Evolutionary conservation across 2,888 invertebrate species (phyloP), one percentile per base, ranked within the genome.

Genomic region (Dolichopus griseipennis): DNA sequence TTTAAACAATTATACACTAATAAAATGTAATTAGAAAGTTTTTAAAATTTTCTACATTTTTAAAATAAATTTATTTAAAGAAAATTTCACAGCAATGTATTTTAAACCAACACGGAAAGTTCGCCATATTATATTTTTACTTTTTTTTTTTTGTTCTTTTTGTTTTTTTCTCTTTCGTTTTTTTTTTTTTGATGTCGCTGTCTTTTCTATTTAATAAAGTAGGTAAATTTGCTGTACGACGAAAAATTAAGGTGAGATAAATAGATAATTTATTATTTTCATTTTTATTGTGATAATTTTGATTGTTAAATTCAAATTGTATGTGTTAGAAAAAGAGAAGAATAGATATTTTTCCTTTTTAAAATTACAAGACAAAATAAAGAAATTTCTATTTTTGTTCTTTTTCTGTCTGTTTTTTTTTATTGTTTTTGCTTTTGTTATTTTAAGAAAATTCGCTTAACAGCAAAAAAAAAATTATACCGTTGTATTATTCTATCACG

Each of bases 51-150:
- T 52, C n/a, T 52, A 52, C 52, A 52, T 52, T 52, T 52, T n/a
- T 52, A 52, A 52, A 52, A 52, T 12, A 18, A 52, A 18, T 15
- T 52, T 52, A 52, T 52, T 52, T 52, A 52, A 52, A 69, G 67
- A 71, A 70, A 71, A 70, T 70, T 71, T 71, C 69, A 70, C 70
- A 70, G 70, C 70, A 76, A 75, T 71, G 73, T 74, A 75, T 74
- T 74, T 74, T 75, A 75, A 73, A 71, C 73, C 72, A 72, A 73
- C 73, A 73, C 71, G 71, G 71, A 73, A 73, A 74, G 74, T 75
- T 75, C 75, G 75, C 75, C 75, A 75, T 75, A 75, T 75, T 75
- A 74, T 75, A 75, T 52, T 52, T 52, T 52, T 52, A 52, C n/a
- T 52, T 73, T 74, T 74, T 74, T 73, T 72, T 71, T 68, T 74